Evolutionary conservation across 2,113 vertebrate species (phyloP), one percentile per base, ranked within the genome.

Genomic region (Ploceus nigricollis): DNA sequence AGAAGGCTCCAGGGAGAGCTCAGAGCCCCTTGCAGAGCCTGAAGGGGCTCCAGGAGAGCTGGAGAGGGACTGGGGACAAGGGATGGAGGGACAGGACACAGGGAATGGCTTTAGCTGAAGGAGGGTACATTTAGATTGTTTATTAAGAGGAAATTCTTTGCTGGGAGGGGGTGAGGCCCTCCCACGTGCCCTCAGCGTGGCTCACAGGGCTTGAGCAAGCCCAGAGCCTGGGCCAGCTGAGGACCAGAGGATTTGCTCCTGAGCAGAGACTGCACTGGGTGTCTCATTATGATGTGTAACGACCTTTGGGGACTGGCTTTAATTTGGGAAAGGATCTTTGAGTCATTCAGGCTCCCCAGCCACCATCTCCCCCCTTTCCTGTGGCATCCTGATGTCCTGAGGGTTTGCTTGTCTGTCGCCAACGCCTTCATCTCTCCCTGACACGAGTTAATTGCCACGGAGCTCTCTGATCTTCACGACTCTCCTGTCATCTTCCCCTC

Each of bases 141-240:
- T 16, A 24, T 58, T 58, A 24, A 16, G 56, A 58, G 56, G 22
- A 35, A 58, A 58, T 58, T 58, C 56, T 3, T 35, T 2, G n/a
- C 15, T 35, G 22, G 22, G n/a, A 35, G 23, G n/a, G 22, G n/a
- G n/a, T 57, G 56, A 58, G n/a, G n/a, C 22, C 5, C 22, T 58
- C 17, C 45, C 16, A 4, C 0, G 10, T 9, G 23, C 24, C 81
- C 61, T 24, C 60, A 58, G 70, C 1, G 82, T n/a, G 28, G 50
- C 69, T 48, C 5, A 0, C 30, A 13, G 56, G 5, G 3, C 13
- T 11, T 1, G 11, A 25, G 40, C 10, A 7, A 20, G 20, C 37
- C 40, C 83, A 61, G 54, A 20, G 6, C 13, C 13, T 1, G 56
- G 88, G 47, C 85, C 65, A 0, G 22, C 4, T 6, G 31, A 45